phyloP scores from a whole-genome alignment of 2,888 invertebrate species.

The Agonopterix heracliana region DNA sequence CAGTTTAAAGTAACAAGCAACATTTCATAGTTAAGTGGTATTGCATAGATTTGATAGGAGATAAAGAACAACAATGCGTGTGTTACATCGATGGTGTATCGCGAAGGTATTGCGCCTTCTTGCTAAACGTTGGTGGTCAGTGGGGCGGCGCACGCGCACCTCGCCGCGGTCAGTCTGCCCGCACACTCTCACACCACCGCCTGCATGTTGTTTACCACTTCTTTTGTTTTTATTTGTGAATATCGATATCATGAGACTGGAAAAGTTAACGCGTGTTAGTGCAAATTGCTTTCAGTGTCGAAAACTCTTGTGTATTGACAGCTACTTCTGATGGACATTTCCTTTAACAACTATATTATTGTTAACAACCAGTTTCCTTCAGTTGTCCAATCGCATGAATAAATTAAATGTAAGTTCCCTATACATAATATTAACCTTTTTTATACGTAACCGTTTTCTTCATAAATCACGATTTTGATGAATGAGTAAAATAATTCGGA shows the following conservation, averaged over 20 bases:
- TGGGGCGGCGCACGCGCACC: slow-evolving; percentile 45
- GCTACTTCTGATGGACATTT: slow-evolving; percentile 5
- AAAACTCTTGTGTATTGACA: slow-evolving; percentile 6
- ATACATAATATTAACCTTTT: too few relatives aligned
- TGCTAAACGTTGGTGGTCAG: slow-evolving; percentile 51
- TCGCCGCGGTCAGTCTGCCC: slow-evolving; percentile 42
- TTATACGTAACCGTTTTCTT: too few relatives aligned
- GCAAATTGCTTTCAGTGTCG: not conserved
- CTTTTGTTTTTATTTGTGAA: not conserved
- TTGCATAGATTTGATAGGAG: slow-evolving; percentile 54
- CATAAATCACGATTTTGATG: too few relatives aligned
- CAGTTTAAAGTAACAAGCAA: slow-evolving; percentile 18
- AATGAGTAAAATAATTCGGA: too few relatives aligned
- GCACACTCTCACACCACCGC: slow-evolving; percentile 32
- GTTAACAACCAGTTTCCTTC: not conserved
- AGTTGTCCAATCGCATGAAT: not conserved
- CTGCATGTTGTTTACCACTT: slow-evolving; percentile 13
- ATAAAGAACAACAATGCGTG: slow-evolving; percentile 62
- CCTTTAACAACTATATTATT: not conserved
- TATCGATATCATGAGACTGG: slow-evolving; percentile 6
- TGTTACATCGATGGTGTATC: slow-evolving; percentile 50
- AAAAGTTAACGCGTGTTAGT: not conserved
- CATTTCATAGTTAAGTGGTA: slow-evolving; percentile 24
- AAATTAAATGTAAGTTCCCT: too few relatives aligned
- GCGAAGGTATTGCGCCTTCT: slow-evolving; percentile 37